phyloP scores from a whole-genome alignment of 2,888 invertebrate genomes.

The Emmelina monodactyla region DNA sequence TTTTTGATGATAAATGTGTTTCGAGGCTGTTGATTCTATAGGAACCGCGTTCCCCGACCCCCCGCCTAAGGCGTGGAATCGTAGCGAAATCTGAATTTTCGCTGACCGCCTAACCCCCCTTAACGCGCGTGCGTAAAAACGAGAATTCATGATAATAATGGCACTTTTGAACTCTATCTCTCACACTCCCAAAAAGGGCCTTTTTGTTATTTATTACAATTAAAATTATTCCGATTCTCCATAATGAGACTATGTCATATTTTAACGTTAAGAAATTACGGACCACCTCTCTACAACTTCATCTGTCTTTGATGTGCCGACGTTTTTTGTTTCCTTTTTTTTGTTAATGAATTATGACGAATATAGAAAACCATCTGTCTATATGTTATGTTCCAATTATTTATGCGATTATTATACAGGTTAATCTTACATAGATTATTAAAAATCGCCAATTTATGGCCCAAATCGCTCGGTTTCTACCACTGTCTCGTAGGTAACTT shows the following conservation, averaged over 20 bases:
- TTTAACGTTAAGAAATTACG: conserved; percentile 54
- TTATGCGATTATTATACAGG: conserved; percentile 53
- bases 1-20: too few species aligned
- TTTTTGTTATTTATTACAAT: conserved; percentile 42
- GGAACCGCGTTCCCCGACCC: too few species aligned
- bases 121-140: too few species aligned
- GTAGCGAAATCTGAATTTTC: too few species aligned
- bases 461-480: conserved; percentile 30
- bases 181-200: too few species aligned
- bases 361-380: background rate
- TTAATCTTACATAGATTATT: conserved; percentile 33
- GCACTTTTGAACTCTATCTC: too few species aligned
- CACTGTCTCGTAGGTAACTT: conserved; percentile 17
- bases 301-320: conserved; percentile 46
- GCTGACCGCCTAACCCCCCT: too few species aligned
- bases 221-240: conserved; percentile 28
- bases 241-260: conserved; percentile 34
- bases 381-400: conserved; percentile 31
- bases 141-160: too few species aligned
- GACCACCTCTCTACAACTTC: conserved; percentile 52
- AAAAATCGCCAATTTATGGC: conserved; percentile 53
- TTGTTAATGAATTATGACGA: background rate
- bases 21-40: too few species aligned
- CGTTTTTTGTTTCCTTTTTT: conserved; percentile 43
- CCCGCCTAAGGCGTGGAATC: too few species aligned